Conservation (phyloP, 2,797 vertebrate genomes). For the Cossypha caffra region DNA sequence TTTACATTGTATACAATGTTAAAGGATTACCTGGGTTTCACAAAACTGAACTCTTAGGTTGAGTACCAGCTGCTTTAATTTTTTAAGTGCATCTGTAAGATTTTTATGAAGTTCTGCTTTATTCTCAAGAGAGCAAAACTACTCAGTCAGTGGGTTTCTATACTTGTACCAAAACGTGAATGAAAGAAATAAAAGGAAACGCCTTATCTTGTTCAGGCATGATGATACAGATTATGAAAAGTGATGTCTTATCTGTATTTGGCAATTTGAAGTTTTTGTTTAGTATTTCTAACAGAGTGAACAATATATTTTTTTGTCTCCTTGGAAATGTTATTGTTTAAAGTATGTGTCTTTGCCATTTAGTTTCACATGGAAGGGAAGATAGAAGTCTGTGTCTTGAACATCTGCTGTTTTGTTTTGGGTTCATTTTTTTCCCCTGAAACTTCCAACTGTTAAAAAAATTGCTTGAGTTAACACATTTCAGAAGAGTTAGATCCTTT, state of each 20-base stretch:
- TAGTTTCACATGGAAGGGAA: conserved; percentile 29
- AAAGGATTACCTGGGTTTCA: not conserved
- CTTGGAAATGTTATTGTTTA: conserved; percentile 48
- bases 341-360: conserved; percentile 25
- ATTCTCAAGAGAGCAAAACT: not conserved
- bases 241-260: not conserved
- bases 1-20: not conserved
- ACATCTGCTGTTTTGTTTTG: conserved; percentile 64
- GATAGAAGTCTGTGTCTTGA: conserved; percentile 24
- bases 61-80: not conserved
- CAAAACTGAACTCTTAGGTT: not conserved
- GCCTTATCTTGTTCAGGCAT: conserved; percentile 4
- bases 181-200: conserved; percentile 42
- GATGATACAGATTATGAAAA: conserved; percentile 1
- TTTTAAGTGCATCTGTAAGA: not conserved
- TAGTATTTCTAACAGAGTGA: not conserved
- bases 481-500: conserved; percentile 49
- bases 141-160: not conserved
- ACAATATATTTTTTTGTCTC: conserved; percentile 24
- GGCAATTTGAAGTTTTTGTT: conserved; percentile 4
- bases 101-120: not conserved
- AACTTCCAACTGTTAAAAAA: conserved; percentile 52
- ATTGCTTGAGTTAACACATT: conserved; percentile 57
- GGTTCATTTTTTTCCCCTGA: conserved; percentile 7
- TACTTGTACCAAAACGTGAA: not conserved